These are phyloP conservation scores for Parambassis ranga DNA, from an alignment of 2,797 vertebrate species.

Conservation along the genomic window DNA sequence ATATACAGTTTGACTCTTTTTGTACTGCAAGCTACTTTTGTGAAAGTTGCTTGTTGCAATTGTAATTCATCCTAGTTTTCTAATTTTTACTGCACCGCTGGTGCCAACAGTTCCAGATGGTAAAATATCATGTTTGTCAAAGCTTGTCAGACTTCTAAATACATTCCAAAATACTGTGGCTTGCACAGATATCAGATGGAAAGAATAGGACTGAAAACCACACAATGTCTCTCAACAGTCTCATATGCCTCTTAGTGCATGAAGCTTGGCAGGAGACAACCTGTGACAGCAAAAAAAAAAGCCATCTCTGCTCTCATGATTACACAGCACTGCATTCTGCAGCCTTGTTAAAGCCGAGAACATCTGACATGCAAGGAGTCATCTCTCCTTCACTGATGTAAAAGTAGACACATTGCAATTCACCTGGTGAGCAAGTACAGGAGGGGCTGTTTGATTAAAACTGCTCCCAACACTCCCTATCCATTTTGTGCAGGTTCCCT, in stretches of 20 bases:
- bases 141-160: not conserved
- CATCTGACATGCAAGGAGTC: slow-evolving; percentile 1
- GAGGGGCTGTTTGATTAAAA: slow-evolving; percentile 61
- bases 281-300: slow-evolving; percentile 17
- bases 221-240: slow-evolving; percentile 3
- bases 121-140: not conserved
- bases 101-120: not conserved
- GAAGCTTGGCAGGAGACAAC: not conserved
- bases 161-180: not conserved
- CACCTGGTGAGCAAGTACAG: slow-evolving; percentile 52
- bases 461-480: not conserved
- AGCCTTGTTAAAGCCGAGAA: slow-evolving; percentile 32
- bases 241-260: not conserved
- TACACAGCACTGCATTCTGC: slow-evolving; percentile 1
- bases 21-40: not conserved
- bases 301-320: slow-evolving; percentile 33
- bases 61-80: not conserved
- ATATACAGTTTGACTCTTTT: slow-evolving; percentile 19
- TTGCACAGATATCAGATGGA: not conserved
- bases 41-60: slow-evolving; percentile 8
- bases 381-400: not conserved
- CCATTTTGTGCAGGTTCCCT: slow-evolving; percentile 9
- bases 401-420: slow-evolving; percentile 18
- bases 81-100: not conserved
- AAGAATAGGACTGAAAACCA: not conserved